phyloP scores from a whole-genome alignment of 2,113 vertebrate genomes.

The Hemiprocne comata region DNA sequence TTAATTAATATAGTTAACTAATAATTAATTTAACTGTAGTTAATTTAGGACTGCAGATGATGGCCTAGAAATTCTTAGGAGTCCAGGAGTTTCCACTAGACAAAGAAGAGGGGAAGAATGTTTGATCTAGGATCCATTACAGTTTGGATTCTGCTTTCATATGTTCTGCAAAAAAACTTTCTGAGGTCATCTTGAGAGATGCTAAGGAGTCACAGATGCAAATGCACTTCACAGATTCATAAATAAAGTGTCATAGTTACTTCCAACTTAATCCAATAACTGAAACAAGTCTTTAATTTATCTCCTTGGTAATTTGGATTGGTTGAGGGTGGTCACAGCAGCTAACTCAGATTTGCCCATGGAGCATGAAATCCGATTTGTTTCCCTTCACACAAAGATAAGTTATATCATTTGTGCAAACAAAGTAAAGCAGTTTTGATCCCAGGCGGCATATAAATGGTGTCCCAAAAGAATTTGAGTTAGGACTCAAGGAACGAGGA shows the following conservation, averaged over 20 bases:
- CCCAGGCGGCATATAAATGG: neutral
- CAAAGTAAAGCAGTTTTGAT: neutral
- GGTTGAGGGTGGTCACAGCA: fast-evolving
- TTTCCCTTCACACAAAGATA: neutral
- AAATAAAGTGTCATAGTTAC: neutral
- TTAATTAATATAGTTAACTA: no score
- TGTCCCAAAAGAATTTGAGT: neutral
- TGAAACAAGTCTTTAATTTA: neutral
- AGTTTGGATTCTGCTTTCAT: neutral
- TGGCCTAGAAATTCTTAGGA: neutral
- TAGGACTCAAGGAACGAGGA: neutral
- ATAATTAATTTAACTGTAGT: no score
- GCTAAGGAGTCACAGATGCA: neutral
- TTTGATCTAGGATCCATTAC: neutral
- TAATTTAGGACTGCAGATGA: neutral
- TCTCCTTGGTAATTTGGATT: neutral
- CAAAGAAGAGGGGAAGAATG: neutral
- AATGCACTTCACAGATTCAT: neutral
- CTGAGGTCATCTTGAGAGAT: neutral
- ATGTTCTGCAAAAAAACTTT: neutral
- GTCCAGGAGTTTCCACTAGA: neutral
- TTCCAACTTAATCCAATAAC: neutral
- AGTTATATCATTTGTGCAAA: neutral
- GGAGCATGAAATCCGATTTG: fast-evolving
- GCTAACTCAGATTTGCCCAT: neutral